These are phyloP conservation scores for Fistularia tabacaria DNA, from an alignment of 2,797 vertebrate genomes.

Conservation along the genomic window DNA sequence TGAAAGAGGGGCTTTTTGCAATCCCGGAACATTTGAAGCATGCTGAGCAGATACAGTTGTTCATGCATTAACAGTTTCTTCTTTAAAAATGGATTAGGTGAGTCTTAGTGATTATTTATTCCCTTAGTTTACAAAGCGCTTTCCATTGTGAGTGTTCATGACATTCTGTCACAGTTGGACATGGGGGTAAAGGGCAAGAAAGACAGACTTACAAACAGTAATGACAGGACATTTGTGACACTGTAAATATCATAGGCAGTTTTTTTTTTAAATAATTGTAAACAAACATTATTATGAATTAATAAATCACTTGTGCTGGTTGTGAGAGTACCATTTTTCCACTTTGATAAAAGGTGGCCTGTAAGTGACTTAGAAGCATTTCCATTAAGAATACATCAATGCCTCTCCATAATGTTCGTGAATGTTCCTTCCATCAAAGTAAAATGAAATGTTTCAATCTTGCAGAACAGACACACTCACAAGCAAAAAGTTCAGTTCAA, in stretches of 20 bases:
- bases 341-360: background rate
- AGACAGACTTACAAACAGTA: constrained; percentile 29
- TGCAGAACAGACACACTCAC: constrained; percentile 7
- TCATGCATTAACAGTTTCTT: constrained; percentile 62
- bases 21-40: constrained; percentile 52
- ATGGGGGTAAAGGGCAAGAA: constrained; percentile 48
- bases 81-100: constrained; percentile 68
- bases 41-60: constrained; percentile 64
- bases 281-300: constrained; percentile 5
- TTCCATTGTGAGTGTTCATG: constrained; percentile 53
- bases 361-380: constrained; percentile 21
- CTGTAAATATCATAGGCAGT: constrained; percentile 34
- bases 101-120: constrained; percentile 70
- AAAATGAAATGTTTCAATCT: constrained; percentile 24
- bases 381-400: constrained; percentile 17
- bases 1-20: constrained; percentile 47
- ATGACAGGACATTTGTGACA: constrained; percentile 40
- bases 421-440: constrained; percentile 8
- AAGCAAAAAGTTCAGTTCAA: constrained; percentile 18
- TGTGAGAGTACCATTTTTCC: background rate
- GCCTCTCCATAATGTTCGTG: constrained; percentile 16
- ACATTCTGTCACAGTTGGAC: constrained; percentile 62
- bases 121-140: constrained; percentile 61
- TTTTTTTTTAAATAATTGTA: constrained; percentile 14
- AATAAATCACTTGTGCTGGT: constrained; percentile 4